Conservation (phyloP, 2,797 vertebrate genomes). For the Phrynocephalus vlangalii region DNA sequence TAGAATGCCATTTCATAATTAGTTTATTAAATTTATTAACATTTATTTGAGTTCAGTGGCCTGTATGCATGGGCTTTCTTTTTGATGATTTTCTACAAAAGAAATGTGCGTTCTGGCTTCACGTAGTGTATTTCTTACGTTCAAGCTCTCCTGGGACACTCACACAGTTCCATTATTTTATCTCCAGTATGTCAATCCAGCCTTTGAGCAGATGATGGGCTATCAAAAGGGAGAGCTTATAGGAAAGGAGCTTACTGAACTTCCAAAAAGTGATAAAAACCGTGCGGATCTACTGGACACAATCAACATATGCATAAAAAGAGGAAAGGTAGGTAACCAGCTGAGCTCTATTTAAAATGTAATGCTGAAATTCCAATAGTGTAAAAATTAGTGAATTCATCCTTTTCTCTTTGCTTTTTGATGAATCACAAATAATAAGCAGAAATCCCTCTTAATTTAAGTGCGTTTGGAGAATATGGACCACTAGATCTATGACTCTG, state of each 20-base stretch:
- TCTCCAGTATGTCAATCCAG: constrained; percentile 93
- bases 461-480: neutral
- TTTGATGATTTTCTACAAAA: constrained; percentile 15
- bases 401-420: neutral
- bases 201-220: constrained; percentile 95
- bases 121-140: constrained; percentile 6
- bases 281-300: constrained; percentile 89
- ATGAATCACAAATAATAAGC: neutral
- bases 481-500: neutral
- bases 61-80: constrained; percentile 32
- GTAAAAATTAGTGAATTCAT: constrained; percentile 33
- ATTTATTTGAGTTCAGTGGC: neutral
- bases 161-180: constrained; percentile 32
- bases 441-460: neutral
- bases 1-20: too few species aligned
- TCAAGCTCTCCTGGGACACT: neutral
- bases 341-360: constrained; percentile 13
- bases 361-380: neutral
- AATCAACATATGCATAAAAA: constrained; percentile 92
- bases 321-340: constrained; percentile 87
- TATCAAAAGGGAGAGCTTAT: constrained; percentile 92
- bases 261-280: constrained; percentile 93
- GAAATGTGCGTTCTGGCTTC: neutral
- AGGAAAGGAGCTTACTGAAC: constrained; percentile 90
- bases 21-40: too few species aligned